Conservation (phyloP, 2,888 invertebrate species). For the Palloptera scutellata region DNA sequence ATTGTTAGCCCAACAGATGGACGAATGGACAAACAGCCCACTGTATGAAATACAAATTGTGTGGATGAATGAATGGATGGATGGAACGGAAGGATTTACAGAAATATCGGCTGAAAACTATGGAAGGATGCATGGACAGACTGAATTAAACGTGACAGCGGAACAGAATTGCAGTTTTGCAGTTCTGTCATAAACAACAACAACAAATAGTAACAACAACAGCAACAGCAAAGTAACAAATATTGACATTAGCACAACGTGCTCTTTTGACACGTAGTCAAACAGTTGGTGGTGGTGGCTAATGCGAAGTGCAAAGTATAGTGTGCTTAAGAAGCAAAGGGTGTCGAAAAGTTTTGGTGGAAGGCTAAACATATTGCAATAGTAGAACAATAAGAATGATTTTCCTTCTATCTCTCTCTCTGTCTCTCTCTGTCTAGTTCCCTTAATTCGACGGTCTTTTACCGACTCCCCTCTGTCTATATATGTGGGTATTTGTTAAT, state of each 20-base stretch:
- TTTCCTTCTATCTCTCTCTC: too few species aligned
- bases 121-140: too few species aligned
- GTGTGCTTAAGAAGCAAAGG: background rate
- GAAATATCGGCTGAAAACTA: background rate
- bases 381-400: too few species aligned
- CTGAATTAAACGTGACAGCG: conserved; percentile 19
- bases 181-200: conserved; percentile 1
- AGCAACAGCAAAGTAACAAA: conserved; percentile 20
- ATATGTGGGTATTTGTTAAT: conserved; percentile 24
- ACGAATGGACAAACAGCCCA: conserved; percentile 20
- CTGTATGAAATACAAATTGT: conserved; percentile 14
- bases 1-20: conserved; percentile 17
- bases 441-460: too few species aligned
- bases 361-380: background rate
- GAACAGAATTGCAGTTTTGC: conserved; percentile 11
- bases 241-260: conserved; percentile 21
- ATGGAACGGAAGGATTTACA: conserved; percentile 5
- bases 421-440: too few species aligned
- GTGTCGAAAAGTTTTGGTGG: background rate
- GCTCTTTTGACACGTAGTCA: conserved; percentile 4
- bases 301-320: background rate
- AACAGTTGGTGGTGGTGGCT: background rate
- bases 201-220: conserved; percentile 11
- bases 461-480: too few species aligned
- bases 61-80: conserved; percentile 18